phyloP scores from a whole-genome alignment of 2,113 vertebrate species.

The Oreocharis arfaki region DNA sequence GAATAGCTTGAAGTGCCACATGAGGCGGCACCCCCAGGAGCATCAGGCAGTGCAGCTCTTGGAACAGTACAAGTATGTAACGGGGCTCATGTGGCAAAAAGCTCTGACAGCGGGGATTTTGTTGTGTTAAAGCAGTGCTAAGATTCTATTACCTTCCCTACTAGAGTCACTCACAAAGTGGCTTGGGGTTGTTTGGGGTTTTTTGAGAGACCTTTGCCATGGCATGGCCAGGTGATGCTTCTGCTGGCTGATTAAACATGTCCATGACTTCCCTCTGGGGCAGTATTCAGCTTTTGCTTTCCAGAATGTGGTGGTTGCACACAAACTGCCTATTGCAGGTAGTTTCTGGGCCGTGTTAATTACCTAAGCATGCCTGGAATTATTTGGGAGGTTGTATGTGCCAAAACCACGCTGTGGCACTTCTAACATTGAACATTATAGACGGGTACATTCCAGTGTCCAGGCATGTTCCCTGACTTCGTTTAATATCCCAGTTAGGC shows the following conservation, averaged over 20 bases:
- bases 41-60: slow-evolving; percentile 84
- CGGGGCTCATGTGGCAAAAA: background rate
- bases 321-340: background rate
- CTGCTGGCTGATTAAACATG: background rate
- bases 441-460: background rate
- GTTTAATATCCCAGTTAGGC: background rate
- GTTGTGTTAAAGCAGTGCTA: background rate
- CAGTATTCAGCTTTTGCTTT: background rate
- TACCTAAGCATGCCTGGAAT: background rate
- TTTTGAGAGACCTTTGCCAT: background rate
- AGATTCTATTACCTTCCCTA: background rate
- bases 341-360: background rate
- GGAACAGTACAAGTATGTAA: slow-evolving; percentile 83
- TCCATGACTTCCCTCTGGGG: background rate
- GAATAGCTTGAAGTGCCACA: slow-evolving; percentile 89
- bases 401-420: background rate
- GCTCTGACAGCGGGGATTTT: background rate
- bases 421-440: background rate
- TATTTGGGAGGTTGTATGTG: background rate
- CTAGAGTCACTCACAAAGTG: background rate
- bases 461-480: background rate
- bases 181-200: background rate
- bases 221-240: background rate
- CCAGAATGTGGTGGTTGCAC: background rate
- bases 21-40: slow-evolving; percentile 84